These are phyloP conservation scores for Isaurus tuberculatus DNA, from an alignment of 92 coral and sea anemone genomes.

Conservation along the genomic window DNA sequence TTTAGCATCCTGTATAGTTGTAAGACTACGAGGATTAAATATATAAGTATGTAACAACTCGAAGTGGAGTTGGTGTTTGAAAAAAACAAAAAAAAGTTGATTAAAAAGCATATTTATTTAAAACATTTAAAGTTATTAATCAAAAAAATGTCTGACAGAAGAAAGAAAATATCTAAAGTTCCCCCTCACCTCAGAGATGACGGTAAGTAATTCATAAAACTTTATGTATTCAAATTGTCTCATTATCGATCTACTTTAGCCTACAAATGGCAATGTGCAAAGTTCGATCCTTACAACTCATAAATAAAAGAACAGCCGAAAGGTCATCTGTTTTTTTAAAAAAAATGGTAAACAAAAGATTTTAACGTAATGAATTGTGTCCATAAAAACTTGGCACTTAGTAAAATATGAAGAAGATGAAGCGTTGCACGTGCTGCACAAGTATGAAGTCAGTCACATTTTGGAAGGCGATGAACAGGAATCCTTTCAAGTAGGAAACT, in stretches of 20 bases:
- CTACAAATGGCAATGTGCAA: background rate
- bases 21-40: no score
- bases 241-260: background rate
- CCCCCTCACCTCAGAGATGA: slow-evolving; percentile 26
- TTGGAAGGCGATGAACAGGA: slow-evolving; percentile 2
- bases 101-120: no score
- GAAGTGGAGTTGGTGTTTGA: no score
- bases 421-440: background rate
- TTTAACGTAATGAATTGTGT: background rate
- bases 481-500: background rate
- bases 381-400: slow-evolving; percentile 6
- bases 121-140: no score
- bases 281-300: no score
- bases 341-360: background rate
- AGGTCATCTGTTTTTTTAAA: background rate
- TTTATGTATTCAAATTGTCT: background rate
- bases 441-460: slow-evolving; percentile 7
- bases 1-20: no score
- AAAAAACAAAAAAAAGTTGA: no score
- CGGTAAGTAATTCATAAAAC: background rate
- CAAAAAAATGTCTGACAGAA: slow-evolving; percentile 4
- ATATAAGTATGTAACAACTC: no score
- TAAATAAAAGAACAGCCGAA: background rate
- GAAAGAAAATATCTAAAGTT: background rate
- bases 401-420: slow-evolving; percentile 13